These are phyloP conservation scores for Metaphire vulgaris DNA, from an alignment of 1,140 invertebrate genomes.

Conservation along the genomic window DNA sequence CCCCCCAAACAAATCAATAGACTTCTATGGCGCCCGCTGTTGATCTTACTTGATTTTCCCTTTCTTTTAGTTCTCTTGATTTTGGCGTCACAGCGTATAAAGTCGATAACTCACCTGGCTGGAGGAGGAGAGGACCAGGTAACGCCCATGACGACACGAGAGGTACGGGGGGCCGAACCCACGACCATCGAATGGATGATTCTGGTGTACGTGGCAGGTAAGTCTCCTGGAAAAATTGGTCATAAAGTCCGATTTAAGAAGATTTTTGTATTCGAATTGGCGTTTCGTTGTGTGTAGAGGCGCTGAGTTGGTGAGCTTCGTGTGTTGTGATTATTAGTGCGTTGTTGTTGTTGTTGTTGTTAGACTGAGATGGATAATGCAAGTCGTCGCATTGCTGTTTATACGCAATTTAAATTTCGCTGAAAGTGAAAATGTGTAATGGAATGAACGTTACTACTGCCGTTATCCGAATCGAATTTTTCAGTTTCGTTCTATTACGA, in stretches of 20 bases:
- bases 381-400: no score
- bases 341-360: no score
- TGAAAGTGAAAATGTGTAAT: no score
- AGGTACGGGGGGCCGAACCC: slow-evolving; percentile 72
- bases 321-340: no score
- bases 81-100: slow-evolving; percentile 74
- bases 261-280: no score
- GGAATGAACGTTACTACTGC: no score
- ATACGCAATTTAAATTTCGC: no score
- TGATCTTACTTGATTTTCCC: not conserved
- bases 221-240: no score
- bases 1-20: not conserved
- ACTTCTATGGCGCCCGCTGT: not conserved
- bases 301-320: no score
- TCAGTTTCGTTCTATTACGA: not conserved
- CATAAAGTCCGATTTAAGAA: no score
- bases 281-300: no score
- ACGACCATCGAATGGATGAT: slow-evolving; percentile 88
- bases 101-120: slow-evolving; percentile 67
- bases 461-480: not conserved
- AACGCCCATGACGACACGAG: slow-evolving; percentile 44
- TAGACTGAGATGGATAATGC: no score
- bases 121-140: slow-evolving; percentile 35
- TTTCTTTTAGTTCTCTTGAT: not conserved
- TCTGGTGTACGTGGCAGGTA: slow-evolving; percentile 82